Base-by-base conservation (phyloP, 23 tunicate genomes). In the Clavelina lepadiformis region DNA sequence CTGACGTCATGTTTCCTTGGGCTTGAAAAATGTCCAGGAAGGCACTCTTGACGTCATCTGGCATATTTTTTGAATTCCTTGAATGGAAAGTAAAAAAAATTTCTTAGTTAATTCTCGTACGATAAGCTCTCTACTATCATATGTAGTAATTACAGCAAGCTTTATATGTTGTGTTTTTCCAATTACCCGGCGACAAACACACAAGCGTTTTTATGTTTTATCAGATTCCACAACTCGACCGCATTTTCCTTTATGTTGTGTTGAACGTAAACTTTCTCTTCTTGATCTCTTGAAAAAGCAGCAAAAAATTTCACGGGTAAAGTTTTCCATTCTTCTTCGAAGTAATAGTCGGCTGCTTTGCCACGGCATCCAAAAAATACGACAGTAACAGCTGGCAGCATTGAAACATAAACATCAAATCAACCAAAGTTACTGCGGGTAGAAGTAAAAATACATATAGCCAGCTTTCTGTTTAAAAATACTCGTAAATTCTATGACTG, bases 31-130 rank as follows among this genome's bases (percentile, higher is more conserved):
- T 28, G 4, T 88, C 72, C 36, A 69, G 21, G 35, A 88, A 88
- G 18, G 98, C 86, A 20, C 60, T 73, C 63, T 72, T 83, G n/a
- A 92, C 98, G 22, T 51, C 72, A 60, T 83, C 93, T 5, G 98
- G 98, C 98, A 92, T 92, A 34, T 83, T 74, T 67, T 92, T 83
- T 30, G 98, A 83, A 37, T 78, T 92, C 25, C 98, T 83, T 26
- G 33, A 53, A 51, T 46, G 33, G 26, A 46, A 54, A 36, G 73
- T 24, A 21, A n/a, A 4, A 35, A n/a, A 7, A 72, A 18, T 52
- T n/a, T 61, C 24, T 38, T 22, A 74, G 19, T 7, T 28, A 25
- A 58, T 8, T 57, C 13, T 23, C 13, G 25, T 5, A 69, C 35
- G 5, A 8, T 28, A 30, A 57, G 23, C 56, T 25, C 13, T 25